phyloP scores from a whole-genome alignment of 2,888 invertebrate species.

The Eudemis profundana region DNA sequence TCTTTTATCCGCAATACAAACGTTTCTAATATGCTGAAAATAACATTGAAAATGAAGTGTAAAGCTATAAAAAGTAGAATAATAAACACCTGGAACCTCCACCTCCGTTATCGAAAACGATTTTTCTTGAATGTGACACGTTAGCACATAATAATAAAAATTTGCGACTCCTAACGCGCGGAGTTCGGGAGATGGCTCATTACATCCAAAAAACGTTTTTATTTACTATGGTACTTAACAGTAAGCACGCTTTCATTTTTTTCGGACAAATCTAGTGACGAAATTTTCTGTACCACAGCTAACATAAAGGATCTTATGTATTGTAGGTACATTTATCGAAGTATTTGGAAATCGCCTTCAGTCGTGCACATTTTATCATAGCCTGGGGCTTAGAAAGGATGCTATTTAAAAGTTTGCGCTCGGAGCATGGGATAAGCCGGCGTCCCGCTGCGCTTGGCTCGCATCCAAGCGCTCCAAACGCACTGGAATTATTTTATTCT shows the following conservation, averaged over 20 bases:
- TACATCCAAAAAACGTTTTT: conserved; percentile 49
- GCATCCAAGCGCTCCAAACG: conserved; percentile 63
- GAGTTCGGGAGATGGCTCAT: conserved; percentile 52
- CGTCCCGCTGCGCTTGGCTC: conserved; percentile 65
- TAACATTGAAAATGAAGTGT: background rate
- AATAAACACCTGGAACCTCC: conserved; percentile 25
- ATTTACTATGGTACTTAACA: conserved; percentile 51
- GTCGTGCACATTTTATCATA: conserved; percentile 65
- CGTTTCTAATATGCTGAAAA: background rate
- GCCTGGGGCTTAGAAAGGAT: conserved; percentile 65
- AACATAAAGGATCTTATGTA: too few species aligned
- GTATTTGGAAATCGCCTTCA: conserved; percentile 60
- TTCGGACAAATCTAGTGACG: background rate
- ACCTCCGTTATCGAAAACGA: conserved; percentile 23
- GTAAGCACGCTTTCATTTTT: conserved; percentile 34
- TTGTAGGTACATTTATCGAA: too few species aligned
- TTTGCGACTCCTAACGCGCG: conserved; percentile 43
- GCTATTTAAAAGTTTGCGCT: conserved; percentile 66
- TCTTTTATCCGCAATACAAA: too few species aligned
- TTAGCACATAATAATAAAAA: conserved; percentile 40
- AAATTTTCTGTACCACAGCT: background rate
- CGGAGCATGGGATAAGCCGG: conserved; percentile 58
- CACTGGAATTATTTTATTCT: conserved; percentile 74
- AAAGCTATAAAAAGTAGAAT: conserved; percentile 4
- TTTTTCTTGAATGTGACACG: conserved; percentile 34